Evolutionary conservation across 2,888 invertebrate species (phyloP).

Genomic region (Eueremaeus valkanovi): DNA sequence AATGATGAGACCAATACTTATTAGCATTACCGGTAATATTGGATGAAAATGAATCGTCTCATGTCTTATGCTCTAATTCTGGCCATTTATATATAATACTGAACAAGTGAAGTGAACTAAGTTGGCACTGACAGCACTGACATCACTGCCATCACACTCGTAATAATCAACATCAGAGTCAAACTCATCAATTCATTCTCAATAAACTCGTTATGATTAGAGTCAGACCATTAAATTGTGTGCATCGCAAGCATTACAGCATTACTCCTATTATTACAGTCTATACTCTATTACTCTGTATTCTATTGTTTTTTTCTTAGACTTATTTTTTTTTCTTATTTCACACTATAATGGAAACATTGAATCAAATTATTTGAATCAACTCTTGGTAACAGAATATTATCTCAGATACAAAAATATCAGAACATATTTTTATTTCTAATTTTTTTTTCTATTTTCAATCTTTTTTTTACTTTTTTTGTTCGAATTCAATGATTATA

Average conservation of each 20-base stretch:
- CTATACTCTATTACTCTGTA: too few species aligned
- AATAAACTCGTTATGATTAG: constrained; percentile 26
- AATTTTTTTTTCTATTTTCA: neutral
- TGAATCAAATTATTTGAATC: constrained; percentile 10
- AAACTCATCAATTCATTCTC: constrained; percentile 12
- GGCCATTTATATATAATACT: constrained; percentile 11
- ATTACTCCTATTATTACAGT: neutral
- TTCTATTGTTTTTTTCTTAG: too few species aligned
- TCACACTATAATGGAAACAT: neutral
- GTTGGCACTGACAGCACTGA: constrained; percentile 33
- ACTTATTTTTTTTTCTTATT: constrained; percentile 15
- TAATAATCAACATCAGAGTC: constrained; percentile 16
- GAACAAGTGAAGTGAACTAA: neutral
- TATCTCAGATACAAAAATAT: neutral
- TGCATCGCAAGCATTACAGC: constrained; percentile 13
- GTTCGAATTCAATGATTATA: neutral
- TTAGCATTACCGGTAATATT: constrained; percentile 30
- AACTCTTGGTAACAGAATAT: neutral
- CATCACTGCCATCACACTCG: constrained; percentile 1
- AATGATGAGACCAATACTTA: neutral
- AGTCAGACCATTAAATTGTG: constrained; percentile 27
- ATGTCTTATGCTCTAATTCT: constrained; percentile 30
- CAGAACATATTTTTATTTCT: neutral
- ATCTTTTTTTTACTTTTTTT: neutral
- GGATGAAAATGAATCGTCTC: constrained; percentile 26